Percentiles rank a stretch among this genome's conserved stretches.
Conservation (phyloP, 2,888 invertebrate species). For the Nymphalis c-album region DNA sequence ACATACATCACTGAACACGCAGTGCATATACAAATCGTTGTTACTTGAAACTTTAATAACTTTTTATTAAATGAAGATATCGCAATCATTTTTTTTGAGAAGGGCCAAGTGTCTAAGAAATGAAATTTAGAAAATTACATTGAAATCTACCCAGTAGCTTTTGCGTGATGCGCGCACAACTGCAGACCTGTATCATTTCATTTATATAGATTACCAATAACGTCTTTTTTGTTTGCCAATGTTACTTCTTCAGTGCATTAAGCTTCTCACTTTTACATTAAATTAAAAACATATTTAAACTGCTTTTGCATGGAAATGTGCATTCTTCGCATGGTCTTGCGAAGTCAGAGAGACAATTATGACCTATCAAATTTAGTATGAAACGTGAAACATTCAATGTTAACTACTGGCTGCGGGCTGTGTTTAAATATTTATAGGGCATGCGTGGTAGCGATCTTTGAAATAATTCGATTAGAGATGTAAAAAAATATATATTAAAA, state of each 20-base stretch:
- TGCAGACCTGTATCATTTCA: too few relatives aligned
- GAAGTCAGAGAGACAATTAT: slow-evolving; percentile 39
- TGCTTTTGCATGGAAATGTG: slow-evolving; percentile 40
- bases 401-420: slow-evolving; percentile 36
- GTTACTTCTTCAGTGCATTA: neutral
- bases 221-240: neutral
- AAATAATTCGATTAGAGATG: slow-evolving; percentile 28
- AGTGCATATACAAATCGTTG: too few relatives aligned
- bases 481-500: slow-evolving; percentile 10
- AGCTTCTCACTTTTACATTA: neutral
- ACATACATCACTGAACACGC: too few relatives aligned
- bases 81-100: too few relatives aligned
- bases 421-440: slow-evolving; percentile 61
- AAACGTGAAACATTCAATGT: slow-evolving; percentile 31
- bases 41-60: too few relatives aligned
- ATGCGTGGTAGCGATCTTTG: slow-evolving; percentile 67
- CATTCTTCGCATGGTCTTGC: slow-evolving; percentile 36
- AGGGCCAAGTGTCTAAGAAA: too few relatives aligned
- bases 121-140: too few relatives aligned
- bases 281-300: slow-evolving; percentile 12
- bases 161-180: too few relatives aligned
- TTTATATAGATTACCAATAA: too few relatives aligned
- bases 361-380: slow-evolving; percentile 39
- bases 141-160: too few relatives aligned
- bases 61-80: too few relatives aligned